These are phyloP conservation scores for Apostichopus japonicus DNA, from an alignment of 35 echinoderm and acorn worm species.

Conservation along the genomic window DNA sequence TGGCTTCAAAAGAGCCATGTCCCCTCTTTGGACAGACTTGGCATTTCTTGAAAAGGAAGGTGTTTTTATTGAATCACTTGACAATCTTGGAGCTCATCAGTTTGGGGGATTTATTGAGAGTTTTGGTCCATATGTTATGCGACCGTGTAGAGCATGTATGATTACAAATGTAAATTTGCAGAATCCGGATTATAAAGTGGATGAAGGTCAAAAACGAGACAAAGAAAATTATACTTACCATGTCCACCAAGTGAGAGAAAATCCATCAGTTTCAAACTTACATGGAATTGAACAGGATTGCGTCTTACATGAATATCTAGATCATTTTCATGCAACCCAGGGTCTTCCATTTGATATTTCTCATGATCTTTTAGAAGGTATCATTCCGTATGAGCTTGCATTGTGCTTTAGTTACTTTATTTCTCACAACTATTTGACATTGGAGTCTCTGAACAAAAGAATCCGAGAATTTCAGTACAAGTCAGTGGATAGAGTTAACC, in stretches of 20 bases:
- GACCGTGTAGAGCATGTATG: slow-evolving; percentile 16
- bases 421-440: too few relatives aligned
- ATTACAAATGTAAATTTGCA: slow-evolving; percentile 21
- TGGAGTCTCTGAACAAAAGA: too few relatives aligned
- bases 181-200: background rate
- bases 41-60: slow-evolving; percentile 39
- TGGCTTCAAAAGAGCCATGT: slow-evolving; percentile 10
- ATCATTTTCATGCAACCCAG: slow-evolving; percentile 21
- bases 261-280: background rate
- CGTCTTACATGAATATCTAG: slow-evolving; percentile 17
- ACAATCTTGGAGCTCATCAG: slow-evolving; percentile 22
- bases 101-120: slow-evolving; percentile 10
- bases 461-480: too few relatives aligned
- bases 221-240: slow-evolving; percentile 40
- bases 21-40: slow-evolving; percentile 16
- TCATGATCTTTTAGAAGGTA: slow-evolving; percentile 27
- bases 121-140: slow-evolving; percentile 36
- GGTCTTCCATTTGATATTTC: slow-evolving; percentile 48
- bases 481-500: slow-evolving; percentile 3
- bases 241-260: slow-evolving; percentile 15
- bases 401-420: background rate
- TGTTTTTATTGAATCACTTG: slow-evolving; percentile 25
- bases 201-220: slow-evolving; percentile 3
- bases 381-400: slow-evolving; percentile 33
- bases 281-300: slow-evolving; percentile 18